Evolutionary conservation across 2,888 invertebrate genomes (phyloP).

Genomic region (Dicranocentrus wangi): DNA sequence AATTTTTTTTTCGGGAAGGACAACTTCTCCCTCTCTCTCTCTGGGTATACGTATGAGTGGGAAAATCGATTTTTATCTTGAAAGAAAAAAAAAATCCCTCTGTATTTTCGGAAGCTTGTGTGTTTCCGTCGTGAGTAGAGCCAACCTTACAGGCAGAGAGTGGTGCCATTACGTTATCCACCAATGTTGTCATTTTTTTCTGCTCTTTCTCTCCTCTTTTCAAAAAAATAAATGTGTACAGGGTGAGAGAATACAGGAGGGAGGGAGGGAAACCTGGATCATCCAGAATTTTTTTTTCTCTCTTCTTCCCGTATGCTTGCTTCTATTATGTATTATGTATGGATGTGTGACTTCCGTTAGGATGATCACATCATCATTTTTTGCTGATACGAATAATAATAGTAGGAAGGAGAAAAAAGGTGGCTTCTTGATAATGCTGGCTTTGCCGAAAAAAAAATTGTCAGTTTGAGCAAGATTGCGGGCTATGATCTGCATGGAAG

Average conservation of each 20-base stretch:
- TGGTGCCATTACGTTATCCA: conserved; percentile 57
- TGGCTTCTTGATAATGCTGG: conserved; percentile 29
- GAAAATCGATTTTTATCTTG: conserved; percentile 65
- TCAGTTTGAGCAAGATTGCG: conserved; percentile 45
- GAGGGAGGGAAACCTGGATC: background rate
- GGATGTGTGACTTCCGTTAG: conserved; percentile 64
- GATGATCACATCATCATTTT: conserved; percentile 63
- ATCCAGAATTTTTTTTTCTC: background rate
- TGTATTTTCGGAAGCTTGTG: conserved; percentile 36
- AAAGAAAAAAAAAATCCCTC: conserved; percentile 65
- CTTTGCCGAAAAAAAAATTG: conserved; percentile 36
- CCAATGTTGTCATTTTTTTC: conserved; percentile 59
- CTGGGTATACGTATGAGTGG: conserved; percentile 9
- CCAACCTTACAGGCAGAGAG: conserved; percentile 60
- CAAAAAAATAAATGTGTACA: background rate
- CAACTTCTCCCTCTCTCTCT: conserved; percentile 30
- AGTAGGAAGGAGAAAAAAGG: conserved; percentile 14
- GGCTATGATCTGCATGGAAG: conserved; percentile 11
- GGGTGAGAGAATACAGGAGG: background rate
- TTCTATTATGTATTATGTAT: conserved; percentile 47
- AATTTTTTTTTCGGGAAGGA: conserved; percentile 26
- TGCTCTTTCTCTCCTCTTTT: conserved; percentile 46
- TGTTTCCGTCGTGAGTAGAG: conserved; percentile 36
- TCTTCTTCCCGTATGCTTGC: conserved; percentile 11
- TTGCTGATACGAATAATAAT: conserved; percentile 65